These are phyloP conservation scores for Dexiosoma caninum DNA, from an alignment of 2,888 invertebrate species.

Conservation along the genomic window DNA sequence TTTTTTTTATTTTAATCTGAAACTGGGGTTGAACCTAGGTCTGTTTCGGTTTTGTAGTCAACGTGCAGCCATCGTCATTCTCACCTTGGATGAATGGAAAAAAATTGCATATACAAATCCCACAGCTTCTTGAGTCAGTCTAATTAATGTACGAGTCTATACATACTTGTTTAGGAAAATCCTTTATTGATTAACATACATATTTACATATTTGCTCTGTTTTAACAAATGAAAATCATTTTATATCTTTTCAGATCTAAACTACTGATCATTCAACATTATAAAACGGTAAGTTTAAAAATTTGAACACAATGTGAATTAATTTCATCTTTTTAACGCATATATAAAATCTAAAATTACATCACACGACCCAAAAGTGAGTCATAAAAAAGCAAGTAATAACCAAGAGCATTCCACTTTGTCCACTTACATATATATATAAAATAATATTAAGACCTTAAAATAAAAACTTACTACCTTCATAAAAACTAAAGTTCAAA, in stretches of 20 bases:
- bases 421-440: background rate
- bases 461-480: conserved; percentile 15
- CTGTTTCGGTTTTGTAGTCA: too few species aligned
- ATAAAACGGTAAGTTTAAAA: background rate
- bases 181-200: too few species aligned
- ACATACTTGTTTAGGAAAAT: too few species aligned
- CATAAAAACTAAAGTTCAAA: conserved; percentile 46
- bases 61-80: too few species aligned
- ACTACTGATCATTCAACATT: background rate
- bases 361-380: background rate
- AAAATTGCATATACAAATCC: too few species aligned
- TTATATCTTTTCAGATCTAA: background rate
- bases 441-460: conserved; percentile 2
- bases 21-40: too few species aligned
- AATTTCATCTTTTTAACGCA: background rate
- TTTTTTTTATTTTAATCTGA: too few species aligned
- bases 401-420: background rate
- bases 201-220: too few species aligned
- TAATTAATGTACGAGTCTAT: too few species aligned
- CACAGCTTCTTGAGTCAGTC: too few species aligned
- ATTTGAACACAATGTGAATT: background rate
- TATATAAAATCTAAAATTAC: background rate
- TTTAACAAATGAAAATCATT: background rate
- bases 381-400: background rate
- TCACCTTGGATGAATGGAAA: too few species aligned